A percentile compares a stretch with the other conserved stretches of the same genome.
These are phyloP conservation scores for Perca fluviatilis DNA, from an alignment of 2,113 vertebrate genomes.

Conservation along the genomic window DNA sequence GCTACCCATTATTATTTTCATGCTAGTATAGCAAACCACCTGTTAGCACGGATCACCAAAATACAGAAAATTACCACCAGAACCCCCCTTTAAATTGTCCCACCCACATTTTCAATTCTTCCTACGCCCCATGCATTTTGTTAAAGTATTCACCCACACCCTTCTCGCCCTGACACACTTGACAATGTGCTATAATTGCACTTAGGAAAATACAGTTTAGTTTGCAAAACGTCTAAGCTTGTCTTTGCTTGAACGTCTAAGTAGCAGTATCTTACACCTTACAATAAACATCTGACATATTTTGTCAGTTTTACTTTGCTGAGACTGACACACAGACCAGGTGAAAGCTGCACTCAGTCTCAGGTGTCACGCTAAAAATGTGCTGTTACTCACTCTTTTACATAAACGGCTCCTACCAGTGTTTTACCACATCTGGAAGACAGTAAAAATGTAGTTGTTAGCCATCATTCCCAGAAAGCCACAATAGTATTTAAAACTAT, in stretches of 20 bases:
- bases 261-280: slow-evolving; percentile 13
- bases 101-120: no score
- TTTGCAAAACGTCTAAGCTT: not conserved
- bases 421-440: slow-evolving; percentile 23
- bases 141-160: not conserved
- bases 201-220: slow-evolving; percentile 34
- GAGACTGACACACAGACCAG: not conserved
- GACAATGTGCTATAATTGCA: slow-evolving; percentile 33
- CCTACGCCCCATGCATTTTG: not conserved
- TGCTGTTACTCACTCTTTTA: not conserved
- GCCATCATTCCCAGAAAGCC: slow-evolving; percentile 10
- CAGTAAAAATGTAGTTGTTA: slow-evolving; percentile 8
- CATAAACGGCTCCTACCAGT: slow-evolving; percentile 14
- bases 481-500: not conserved
- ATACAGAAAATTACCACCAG: no score
- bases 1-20: no score
- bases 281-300: slow-evolving; percentile 8
- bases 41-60: no score
- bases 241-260: not conserved
- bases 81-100: no score
- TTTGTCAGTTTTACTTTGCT: slow-evolving; percentile 19
- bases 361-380: slow-evolving; percentile 5
- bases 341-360: slow-evolving; percentile 16
- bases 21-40: no score
- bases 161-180: slow-evolving; percentile 11